Evolutionary conservation across 2,888 invertebrate genomes (phyloP).

Genomic region (Euzetes globulus): DNA sequence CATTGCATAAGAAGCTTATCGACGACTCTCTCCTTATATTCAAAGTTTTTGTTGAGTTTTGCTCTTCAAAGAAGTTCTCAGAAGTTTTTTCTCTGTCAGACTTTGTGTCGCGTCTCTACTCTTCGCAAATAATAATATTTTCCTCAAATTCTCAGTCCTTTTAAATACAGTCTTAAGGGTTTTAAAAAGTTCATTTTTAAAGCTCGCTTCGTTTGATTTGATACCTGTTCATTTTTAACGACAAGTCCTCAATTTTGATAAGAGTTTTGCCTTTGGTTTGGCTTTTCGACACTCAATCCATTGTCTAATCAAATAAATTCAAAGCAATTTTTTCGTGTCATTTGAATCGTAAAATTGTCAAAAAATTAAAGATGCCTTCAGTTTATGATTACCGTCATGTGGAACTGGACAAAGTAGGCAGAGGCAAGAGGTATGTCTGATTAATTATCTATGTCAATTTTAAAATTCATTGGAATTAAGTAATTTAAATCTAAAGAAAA

Average conservation of each 20-base stretch:
- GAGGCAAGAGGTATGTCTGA: constrained; percentile 34
- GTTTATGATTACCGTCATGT: constrained; percentile 37
- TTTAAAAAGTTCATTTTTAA: not conserved
- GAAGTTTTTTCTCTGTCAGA: not conserved
- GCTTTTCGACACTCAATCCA: too few species aligned
- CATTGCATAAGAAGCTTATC: constrained; percentile 10
- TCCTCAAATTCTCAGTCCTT: not conserved
- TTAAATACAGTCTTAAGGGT: not conserved
- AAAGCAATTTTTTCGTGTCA: not conserved
- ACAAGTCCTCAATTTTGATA: too few species aligned
- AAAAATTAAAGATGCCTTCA: constrained; percentile 32
- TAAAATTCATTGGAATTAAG: too few species aligned
- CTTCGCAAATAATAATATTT: not conserved
- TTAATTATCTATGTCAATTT: too few species aligned
- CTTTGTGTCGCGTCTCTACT: not conserved
- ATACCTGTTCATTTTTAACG: not conserved
- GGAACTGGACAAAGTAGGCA: constrained; percentile 37
- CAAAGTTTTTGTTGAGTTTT: not conserved
- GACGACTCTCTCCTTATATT: constrained; percentile 14
- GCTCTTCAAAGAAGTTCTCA: not conserved
- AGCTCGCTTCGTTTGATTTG: not conserved
- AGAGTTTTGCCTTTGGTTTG: too few species aligned
- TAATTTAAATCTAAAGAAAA: too few species aligned
- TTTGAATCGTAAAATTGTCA: not conserved
- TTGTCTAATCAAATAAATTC: too few species aligned